Evolutionary conservation across 2,888 invertebrate species (phyloP).

Genomic region (Scaptomyza cyrtandrae): DNA sequence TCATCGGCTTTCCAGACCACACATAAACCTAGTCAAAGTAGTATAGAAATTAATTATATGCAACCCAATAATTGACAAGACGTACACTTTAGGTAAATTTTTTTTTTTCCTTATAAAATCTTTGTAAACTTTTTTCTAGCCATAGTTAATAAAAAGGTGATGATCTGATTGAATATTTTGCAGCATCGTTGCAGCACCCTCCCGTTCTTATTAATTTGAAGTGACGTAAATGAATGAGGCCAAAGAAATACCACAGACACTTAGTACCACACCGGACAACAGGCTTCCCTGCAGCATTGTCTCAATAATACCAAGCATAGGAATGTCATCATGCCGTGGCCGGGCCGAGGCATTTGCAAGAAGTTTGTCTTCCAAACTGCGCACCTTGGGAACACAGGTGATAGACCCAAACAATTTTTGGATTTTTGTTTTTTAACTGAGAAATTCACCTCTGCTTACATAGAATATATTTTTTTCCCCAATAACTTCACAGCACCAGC

Average conservation of each 20-base stretch:
- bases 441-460: too few relatives aligned
- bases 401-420: background rate
- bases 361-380: slow-evolving; percentile 90
- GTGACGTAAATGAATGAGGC: slow-evolving; percentile 84
- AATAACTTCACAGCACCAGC: too few relatives aligned
- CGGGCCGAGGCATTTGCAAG: slow-evolving; percentile 93
- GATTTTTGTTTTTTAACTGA: too few relatives aligned
- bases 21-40: too few relatives aligned
- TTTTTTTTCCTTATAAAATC: too few relatives aligned
- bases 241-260: slow-evolving; percentile 83
- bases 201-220: slow-evolving; percentile 42
- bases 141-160: background rate
- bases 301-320: slow-evolving; percentile 87
- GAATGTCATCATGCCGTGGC: slow-evolving; percentile 92
- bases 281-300: slow-evolving; percentile 89
- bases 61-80: too few relatives aligned
- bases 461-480: too few relatives aligned
- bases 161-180: slow-evolving; percentile 30
- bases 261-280: slow-evolving; percentile 80
- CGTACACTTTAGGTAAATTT: too few relatives aligned
- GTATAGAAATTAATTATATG: too few relatives aligned
- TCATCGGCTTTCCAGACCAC: too few relatives aligned
- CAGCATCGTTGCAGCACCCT: slow-evolving; percentile 64
- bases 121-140: background rate
- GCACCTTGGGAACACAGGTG: slow-evolving; percentile 88